Conservation (phyloP, 2,797 vertebrate species). For the Phrynocephalus guinanensis region DNA sequence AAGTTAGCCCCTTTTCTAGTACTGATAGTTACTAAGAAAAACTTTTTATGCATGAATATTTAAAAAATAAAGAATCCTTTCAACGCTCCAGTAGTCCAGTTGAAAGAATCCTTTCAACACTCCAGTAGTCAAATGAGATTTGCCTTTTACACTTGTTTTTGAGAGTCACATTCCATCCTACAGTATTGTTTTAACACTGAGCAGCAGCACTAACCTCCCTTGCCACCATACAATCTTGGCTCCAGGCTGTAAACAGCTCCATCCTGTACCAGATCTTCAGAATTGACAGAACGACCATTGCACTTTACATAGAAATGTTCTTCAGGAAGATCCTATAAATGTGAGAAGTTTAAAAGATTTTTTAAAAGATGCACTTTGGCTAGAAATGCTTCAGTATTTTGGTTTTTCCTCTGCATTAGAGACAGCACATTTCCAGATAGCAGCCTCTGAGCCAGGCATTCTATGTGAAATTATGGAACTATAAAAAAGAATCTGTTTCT, state of each 20-base stretch:
- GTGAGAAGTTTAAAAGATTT: neutral
- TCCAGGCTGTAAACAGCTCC: constrained; percentile 88
- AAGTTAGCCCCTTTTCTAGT: neutral
- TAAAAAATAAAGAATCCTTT: neutral
- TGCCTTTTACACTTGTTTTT: neutral
- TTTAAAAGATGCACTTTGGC: neutral
- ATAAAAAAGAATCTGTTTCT: too few species aligned
- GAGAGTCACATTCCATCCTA: neutral
- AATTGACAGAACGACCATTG: constrained; percentile 73
- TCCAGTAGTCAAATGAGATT: constrained; percentile 1
- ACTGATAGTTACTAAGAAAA: neutral
- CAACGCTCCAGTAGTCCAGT: constrained; percentile 1
- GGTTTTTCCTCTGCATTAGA: neutral
- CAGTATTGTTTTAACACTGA: neutral
- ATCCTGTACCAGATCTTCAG: constrained; percentile 75
- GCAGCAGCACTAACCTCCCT: constrained; percentile 86
- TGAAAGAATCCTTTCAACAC: constrained; percentile 12
- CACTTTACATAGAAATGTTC: constrained; percentile 85
- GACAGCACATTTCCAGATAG: neutral
- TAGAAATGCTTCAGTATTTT: neutral
- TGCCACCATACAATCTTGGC: constrained; percentile 89
- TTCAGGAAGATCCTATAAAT: constrained; percentile 73
- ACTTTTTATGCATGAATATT: neutral
- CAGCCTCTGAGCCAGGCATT: neutral
- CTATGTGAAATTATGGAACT: too few species aligned